These are phyloP conservation scores for Verasper variegatus DNA, from an alignment of 2,113 vertebrate species.

Conservation along the genomic window DNA sequence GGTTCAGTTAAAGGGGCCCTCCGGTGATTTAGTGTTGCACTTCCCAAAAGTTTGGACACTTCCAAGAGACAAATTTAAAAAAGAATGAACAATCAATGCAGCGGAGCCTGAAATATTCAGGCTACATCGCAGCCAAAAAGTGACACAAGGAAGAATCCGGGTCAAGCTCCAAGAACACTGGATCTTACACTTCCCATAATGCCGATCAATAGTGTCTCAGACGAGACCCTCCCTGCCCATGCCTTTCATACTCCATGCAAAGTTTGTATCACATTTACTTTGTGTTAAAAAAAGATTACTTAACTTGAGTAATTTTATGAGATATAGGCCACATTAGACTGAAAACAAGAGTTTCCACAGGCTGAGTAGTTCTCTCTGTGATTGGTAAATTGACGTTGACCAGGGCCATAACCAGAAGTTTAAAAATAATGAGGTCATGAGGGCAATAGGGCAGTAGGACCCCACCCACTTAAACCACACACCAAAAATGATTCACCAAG, in stretches of 20 bases:
- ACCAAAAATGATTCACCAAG: no score
- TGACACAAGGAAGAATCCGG: background rate
- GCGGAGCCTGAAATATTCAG: conserved; percentile 1
- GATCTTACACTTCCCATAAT: background rate
- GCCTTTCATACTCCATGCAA: background rate
- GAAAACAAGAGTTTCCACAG: no score
- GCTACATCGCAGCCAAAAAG: conserved; percentile 1
- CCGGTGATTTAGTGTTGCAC: conserved; percentile 35
- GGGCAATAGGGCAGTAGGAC: background rate
- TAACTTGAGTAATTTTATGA: background rate
- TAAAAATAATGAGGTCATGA: background rate
- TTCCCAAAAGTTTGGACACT: conserved; percentile 35
- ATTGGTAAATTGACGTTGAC: background rate
- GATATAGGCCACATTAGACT: background rate
- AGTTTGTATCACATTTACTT: background rate
- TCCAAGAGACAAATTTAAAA: conserved; percentile 10
- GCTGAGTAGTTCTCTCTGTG: no score
- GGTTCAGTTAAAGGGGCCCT: conserved; percentile 45
- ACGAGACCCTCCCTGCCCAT: background rate
- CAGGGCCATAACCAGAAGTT: background rate
- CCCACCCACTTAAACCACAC: background rate
- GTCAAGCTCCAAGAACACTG: background rate
- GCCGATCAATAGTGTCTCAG: background rate
- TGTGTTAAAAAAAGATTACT: background rate
- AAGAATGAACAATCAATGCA: conserved; percentile 29